Evolutionary conservation across 53 echinoderm and acorn worm genomes (phyloP), one percentile per base, ranked within the genome.

Genomic region (Holothuria leucospilota): DNA sequence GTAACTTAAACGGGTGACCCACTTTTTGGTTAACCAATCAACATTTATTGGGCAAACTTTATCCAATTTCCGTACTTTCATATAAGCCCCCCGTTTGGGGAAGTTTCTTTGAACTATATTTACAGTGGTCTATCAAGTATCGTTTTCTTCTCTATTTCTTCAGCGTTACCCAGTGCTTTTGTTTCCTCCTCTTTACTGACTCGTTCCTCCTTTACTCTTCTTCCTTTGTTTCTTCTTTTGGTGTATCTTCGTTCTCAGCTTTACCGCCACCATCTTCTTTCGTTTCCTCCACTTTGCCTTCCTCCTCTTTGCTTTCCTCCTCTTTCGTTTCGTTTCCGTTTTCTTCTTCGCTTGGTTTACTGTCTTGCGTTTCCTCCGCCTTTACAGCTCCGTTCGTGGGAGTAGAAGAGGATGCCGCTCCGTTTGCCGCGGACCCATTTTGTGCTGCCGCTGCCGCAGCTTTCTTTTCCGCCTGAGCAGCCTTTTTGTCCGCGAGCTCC

Each of bases 241-340:
- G 18, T 59, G 29, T 61, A 24, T 79, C 61, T 79, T 41, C n/a
- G 24, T 61, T 56, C 51, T 78, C 52, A 18, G 41, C 80, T 79
- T 34, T n/a, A 24, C 53, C 61, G n/a, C 53, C 28, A 23, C 14
- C 80, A 7, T 79, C 80, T 2, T 58, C 51, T 77, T 77, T 26
- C 9, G n/a, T 52, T 51, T 23, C 78, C 18, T 49, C 78, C 29
- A 28, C 51, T 56, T 79, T 61, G n/a, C 26, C 8, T 59, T 79
- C 80, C 21, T 51, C 52, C 18, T 20, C 80, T 56, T 79, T 61
- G 10, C 4, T 23, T 79, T 79, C 80, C 21, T 21, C 34, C 26
- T 79, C 18, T 24, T 25, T 51, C 21, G 18, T 53, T 29, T 53
- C 61, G 14, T 79, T 79, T 13, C 29, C 61, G 13, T 56, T 79